Percentiles rank a stretch among this genome's conserved stretches.
Evolutionary conservation across 2,888 invertebrate genomes (phyloP).

Genomic region (Hypomecis punctinalis): DNA sequence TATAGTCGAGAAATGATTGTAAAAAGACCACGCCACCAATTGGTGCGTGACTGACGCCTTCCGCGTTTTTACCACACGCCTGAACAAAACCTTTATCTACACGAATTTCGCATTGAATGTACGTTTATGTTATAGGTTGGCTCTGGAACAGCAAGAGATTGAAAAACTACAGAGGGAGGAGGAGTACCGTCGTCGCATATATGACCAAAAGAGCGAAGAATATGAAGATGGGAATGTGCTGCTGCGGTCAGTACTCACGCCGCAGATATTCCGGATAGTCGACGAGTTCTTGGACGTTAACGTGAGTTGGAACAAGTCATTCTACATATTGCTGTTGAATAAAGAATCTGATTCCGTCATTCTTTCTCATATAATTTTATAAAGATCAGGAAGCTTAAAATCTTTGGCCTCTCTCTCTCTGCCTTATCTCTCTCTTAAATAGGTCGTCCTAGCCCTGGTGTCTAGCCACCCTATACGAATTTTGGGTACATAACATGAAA

Average conservation of each 20-base stretch:
- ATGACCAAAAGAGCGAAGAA: constrained; percentile 53
- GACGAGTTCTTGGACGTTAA: constrained; percentile 21
- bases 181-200: constrained; percentile 47
- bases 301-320: constrained; percentile 19
- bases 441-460: no score
- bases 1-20: no score
- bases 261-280: constrained; percentile 13
- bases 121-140: constrained; percentile 53
- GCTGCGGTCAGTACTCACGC: constrained; percentile 12
- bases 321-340: background rate
- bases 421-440: no score
- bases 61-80: background rate
- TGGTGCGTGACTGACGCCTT: background rate
- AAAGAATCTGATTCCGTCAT: no score
- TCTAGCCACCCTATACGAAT: no score
- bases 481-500: no score
- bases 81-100: background rate
- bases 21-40: background rate
- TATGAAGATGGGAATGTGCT: constrained; percentile 39
- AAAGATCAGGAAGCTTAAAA: no score
- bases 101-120: background rate
- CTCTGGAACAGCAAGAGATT: constrained; percentile 51
- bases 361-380: no score
- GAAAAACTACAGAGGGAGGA: constrained; percentile 53
- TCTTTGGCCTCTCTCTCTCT: no score